Conservation (phyloP, 2,888 invertebrate genomes). For the Elegia similella region DNA sequence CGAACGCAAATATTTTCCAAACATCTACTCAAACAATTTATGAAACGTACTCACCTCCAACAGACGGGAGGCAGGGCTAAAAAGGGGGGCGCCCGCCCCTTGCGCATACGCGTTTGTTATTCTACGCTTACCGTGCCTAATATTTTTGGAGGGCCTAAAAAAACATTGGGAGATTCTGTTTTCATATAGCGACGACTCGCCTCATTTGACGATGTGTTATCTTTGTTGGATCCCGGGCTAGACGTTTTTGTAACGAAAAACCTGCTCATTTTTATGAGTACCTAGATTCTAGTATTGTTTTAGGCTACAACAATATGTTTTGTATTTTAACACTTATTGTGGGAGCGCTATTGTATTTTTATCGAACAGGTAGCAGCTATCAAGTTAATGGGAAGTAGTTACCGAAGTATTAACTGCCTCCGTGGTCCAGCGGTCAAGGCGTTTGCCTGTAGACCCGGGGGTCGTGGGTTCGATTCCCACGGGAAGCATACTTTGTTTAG, state of each 20-base stretch:
- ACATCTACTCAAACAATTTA: background rate
- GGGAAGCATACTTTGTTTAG: no score
- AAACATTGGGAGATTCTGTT: conserved; percentile 47
- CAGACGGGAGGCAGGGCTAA: background rate
- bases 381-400: no score
- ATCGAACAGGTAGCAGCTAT: no score
- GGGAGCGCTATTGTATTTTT: no score
- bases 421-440: no score
- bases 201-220: conserved; percentile 45
- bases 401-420: no score
- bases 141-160: conserved; percentile 57
- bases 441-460: no score
- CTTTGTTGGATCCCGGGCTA: conserved; percentile 32
- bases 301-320: background rate
- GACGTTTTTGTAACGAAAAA: conserved; percentile 19
- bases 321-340: background rate
- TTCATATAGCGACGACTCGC: conserved; percentile 38
- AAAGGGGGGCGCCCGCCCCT: conserved; percentile 17
- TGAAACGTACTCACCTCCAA: background rate
- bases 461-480: no score
- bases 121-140: conserved; percentile 50
- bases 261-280: background rate
- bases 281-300: background rate
- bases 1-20: conserved; percentile 4
- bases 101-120: conserved; percentile 44